These are phyloP conservation scores for Myopa tessellatipennis DNA, from an alignment of 2,888 invertebrate species.

Conservation along the genomic window DNA sequence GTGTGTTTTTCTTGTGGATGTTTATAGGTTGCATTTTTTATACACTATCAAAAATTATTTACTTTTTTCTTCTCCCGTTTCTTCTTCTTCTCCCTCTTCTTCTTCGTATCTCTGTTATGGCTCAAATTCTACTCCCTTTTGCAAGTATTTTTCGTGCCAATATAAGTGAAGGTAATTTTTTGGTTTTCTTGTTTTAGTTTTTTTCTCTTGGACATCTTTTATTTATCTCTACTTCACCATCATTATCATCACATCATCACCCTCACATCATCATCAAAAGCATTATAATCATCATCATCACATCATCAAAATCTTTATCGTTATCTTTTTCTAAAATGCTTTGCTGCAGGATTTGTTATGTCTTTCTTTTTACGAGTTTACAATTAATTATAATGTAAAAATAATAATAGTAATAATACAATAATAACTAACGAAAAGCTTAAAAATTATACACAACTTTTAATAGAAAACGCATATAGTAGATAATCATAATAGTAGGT, in stretches of 20 bases:
- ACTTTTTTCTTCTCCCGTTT: constrained; percentile 25
- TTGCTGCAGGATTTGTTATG: constrained; percentile 24
- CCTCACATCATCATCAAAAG: not conserved
- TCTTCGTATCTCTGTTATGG: constrained; percentile 34
- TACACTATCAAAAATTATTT: constrained; percentile 4
- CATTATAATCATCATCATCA: not conserved
- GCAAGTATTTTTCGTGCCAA: constrained; percentile 56
- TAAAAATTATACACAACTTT: constrained; percentile 37
- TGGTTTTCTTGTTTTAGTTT: constrained; percentile 10
- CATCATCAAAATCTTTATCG: constrained; percentile 1
- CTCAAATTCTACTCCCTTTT: constrained; percentile 58
- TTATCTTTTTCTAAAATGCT: constrained; percentile 28
- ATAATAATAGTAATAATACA: not conserved
- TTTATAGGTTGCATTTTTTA: constrained; percentile 24
- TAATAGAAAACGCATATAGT: constrained; percentile 18
- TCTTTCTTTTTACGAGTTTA: constrained; percentile 38
- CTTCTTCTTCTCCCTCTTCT: constrained; percentile 9
- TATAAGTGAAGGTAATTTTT: constrained; percentile 35
- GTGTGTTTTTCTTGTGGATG: constrained; percentile 23
- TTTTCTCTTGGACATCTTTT: constrained; percentile 38
- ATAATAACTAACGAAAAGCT: constrained; percentile 13
- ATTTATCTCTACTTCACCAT: not conserved
- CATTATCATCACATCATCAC: not conserved
- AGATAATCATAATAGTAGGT: constrained; percentile 9
- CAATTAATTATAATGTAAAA: constrained; percentile 13